Conservation (phyloP, 2,888 invertebrate species). For the Luperina nickerlii region DNA sequence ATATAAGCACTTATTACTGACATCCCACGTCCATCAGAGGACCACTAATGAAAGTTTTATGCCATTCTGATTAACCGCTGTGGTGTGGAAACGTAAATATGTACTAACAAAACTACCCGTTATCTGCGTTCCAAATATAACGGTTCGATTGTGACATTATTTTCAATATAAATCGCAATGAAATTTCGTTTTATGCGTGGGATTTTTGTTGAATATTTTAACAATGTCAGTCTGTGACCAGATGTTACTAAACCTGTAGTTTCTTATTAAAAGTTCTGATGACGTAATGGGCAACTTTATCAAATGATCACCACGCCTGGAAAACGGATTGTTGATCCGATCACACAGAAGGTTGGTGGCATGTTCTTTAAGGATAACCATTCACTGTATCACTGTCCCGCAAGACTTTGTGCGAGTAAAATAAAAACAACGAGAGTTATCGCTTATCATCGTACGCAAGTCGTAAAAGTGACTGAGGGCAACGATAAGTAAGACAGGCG, state of each 20-base stretch:
- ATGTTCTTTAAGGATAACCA: neutral
- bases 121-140: constrained; percentile 39
- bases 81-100: constrained; percentile 35
- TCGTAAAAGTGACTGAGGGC: constrained; percentile 44
- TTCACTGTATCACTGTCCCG: neutral
- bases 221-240: neutral
- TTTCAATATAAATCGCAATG: constrained; percentile 26
- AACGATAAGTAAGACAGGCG: constrained; percentile 35
- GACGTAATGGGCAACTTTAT: neutral
- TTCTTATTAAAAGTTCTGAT: constrained; percentile 11
- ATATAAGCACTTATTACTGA: constrained; percentile 15
- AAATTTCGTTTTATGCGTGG: constrained; percentile 12
- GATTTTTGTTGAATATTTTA: constrained; percentile 35
- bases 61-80: constrained; percentile 33
- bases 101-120: constrained; percentile 30
- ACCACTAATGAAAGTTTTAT: constrained; percentile 45
- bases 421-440: constrained; percentile 42
- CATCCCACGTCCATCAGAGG: constrained; percentile 45
- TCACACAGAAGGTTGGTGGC: neutral
- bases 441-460: constrained; percentile 36
- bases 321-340: neutral
- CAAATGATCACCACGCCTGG: neutral
- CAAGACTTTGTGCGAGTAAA: constrained; percentile 19
- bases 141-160: constrained; percentile 37
- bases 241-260: neutral